Conservation (phyloP, 2,888 invertebrate species). For the Lasius platythorax region DNA sequence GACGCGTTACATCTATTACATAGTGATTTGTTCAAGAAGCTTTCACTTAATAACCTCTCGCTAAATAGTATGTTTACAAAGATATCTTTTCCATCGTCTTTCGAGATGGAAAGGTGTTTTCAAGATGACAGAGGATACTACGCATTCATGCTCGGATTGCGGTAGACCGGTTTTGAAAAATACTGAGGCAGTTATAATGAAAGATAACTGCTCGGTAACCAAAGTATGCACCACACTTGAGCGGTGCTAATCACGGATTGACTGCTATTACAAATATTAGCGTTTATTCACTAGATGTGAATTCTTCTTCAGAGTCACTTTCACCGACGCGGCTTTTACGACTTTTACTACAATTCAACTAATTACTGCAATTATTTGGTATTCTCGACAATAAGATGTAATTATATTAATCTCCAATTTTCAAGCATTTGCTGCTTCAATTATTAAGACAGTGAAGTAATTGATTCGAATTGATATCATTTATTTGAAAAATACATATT, state of each 20-base stretch:
- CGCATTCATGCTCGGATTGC: conserved; percentile 56
- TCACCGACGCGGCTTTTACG: conserved; percentile 9
- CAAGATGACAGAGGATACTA: conserved; percentile 29
- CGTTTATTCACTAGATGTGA: conserved; percentile 30
- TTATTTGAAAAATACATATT: neutral
- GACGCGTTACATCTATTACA: neutral
- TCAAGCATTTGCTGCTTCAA: neutral
- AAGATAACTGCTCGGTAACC: conserved; percentile 65
- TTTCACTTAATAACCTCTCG: conserved; percentile 20
- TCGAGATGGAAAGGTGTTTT: conserved; percentile 8
- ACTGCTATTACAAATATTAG: conserved; percentile 52
- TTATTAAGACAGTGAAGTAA: neutral
- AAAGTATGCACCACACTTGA: conserved; percentile 54
- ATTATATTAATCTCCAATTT: conserved; percentile 5
- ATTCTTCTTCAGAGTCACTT: conserved; percentile 26
- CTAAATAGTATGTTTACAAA: conserved; percentile 18
- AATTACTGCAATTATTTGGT: neutral
- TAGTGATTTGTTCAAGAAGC: neutral
- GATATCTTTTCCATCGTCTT: neutral
- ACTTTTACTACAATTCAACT: conserved; percentile 22
- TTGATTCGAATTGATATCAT: neutral
- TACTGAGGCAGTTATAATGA: conserved; percentile 61
- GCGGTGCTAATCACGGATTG: conserved; percentile 57
- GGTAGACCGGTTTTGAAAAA: conserved; percentile 62
- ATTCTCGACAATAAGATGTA: no score